Percentiles rank a stretch among this genome's conserved stretches.
Conservation (phyloP, 2,888 invertebrate genomes). For the Phania funesta region DNA sequence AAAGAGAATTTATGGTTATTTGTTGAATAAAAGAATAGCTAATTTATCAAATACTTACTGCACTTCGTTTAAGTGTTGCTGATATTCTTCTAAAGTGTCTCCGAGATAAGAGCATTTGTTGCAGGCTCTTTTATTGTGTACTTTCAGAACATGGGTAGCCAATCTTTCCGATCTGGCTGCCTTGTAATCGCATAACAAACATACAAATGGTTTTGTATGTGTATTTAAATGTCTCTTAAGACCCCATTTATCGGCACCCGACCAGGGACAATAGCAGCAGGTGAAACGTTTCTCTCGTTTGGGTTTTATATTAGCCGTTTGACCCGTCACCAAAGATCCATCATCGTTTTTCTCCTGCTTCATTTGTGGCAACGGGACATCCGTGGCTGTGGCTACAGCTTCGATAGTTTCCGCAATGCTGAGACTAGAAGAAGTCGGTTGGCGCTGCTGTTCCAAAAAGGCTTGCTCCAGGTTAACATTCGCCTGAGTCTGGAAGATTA, state of each 20-base stretch:
- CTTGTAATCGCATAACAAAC: slow-evolving; percentile 95
- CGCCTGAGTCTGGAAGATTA: slow-evolving; percentile 74
- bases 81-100: slow-evolving; percentile 90
- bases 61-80: slow-evolving; percentile 88
- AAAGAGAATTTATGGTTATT: slow-evolving; percentile 25
- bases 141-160: slow-evolving; percentile 93
- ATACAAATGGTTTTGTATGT: slow-evolving; percentile 94
- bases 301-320: slow-evolving; percentile 74
- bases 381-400: slow-evolving; percentile 79
- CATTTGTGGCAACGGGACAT: slow-evolving; percentile 77
- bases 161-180: slow-evolving; percentile 94
- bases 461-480: slow-evolving; percentile 77
- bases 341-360: slow-evolving; percentile 80
- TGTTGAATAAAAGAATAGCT: not conserved
- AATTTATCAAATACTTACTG: slow-evolving; percentile 84
- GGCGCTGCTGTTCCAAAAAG: slow-evolving; percentile 78
- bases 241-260: slow-evolving; percentile 96
- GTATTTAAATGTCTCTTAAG: slow-evolving; percentile 95
- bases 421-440: slow-evolving; percentile 79
- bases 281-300: slow-evolving; percentile 88
- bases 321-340: slow-evolving; percentile 70
- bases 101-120: slow-evolving; percentile 93
- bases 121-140: slow-evolving; percentile 94
- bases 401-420: slow-evolving; percentile 80
- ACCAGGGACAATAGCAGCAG: slow-evolving; percentile 95